Evolutionary conservation across 1,140 invertebrate genomes (phyloP), one percentile per base, ranked within the genome.

Genomic region (Bombus turneri): DNA sequence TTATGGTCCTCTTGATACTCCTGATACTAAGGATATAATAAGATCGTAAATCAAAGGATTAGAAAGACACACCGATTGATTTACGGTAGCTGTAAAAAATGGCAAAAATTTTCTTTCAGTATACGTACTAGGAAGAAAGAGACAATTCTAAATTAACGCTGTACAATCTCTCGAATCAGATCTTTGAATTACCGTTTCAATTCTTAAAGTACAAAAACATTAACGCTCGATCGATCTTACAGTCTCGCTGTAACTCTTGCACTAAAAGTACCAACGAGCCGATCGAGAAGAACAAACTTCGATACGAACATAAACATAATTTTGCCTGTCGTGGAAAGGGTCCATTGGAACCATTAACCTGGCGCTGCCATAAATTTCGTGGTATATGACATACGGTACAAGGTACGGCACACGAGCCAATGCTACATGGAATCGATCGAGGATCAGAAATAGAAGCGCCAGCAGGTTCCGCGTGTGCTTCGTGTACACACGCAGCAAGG

Each of bases 401-500:
- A 37, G 28, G 41, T 71, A 53, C 53, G 43, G 34, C 69, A 71
- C n/a, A 69, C 69, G 71, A 13, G 37, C 47, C 71, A 66, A 76
- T 53, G 34, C 31, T 68, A 62, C 59, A 28, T 62, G 18, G 62
- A 79, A 71, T 84, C 66, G 82, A 79, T 79, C 41, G 59, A 66
- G n/a, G 34, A 74, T 81, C 57, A 68, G 71, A 34, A 80, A 74
- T 85, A 86, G 85, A 86, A 76, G 81, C 57, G 71, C 37, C 72
- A n/a, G 74, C 81, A 86, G 80, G 71, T 86, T 74, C 37, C 57
- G 28, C 71, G 69, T 85, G 28, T 59, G n/a, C 25, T 25, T 39
- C 28, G 43, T 77, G 37, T n/a, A 43, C 28, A 43, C 13, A 80
- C 62, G 71, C 39, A 76, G 41, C 18, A n/a, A 69, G 83, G 77